These are phyloP conservation scores for Chelonus insularis DNA, from an alignment of 1,140 invertebrate species.

Conservation along the genomic window DNA sequence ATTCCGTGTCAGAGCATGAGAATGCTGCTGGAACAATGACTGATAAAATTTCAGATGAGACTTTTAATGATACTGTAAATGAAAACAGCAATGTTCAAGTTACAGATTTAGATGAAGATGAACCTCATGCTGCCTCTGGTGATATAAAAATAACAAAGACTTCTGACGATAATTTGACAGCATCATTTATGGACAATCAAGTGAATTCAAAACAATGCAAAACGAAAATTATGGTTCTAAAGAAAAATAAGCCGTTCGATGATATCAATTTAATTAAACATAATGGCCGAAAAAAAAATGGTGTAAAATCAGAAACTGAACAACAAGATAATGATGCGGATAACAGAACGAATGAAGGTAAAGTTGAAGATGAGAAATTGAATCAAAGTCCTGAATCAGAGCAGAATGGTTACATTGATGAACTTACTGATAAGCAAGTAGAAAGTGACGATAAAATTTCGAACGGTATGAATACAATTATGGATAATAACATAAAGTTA, in stretches of 20 bases:
- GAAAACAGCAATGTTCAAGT: slow-evolving; percentile 37
- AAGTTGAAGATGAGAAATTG: not conserved
- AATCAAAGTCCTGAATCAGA: not conserved
- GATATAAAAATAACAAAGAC: not conserved
- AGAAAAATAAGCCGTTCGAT: slow-evolving; percentile 16
- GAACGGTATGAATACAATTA: not conserved
- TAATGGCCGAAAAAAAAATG: not conserved
- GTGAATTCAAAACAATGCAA: not conserved
- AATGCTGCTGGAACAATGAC: not conserved
- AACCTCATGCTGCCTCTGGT: not conserved
- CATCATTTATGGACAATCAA: not conserved
- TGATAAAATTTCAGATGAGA: not conserved
- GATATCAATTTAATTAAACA: not conserved
- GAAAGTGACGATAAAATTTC: not conserved
- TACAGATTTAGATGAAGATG: slow-evolving; percentile 43
- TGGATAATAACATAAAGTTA: not conserved
- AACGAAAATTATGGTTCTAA: slow-evolving; percentile 22
- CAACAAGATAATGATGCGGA: not conserved
- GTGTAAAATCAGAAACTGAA: not conserved
- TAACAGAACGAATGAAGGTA: not conserved
- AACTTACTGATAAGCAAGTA: not conserved
- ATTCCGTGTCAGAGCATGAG: slow-evolving; percentile 10
- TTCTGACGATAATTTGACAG: not conserved
- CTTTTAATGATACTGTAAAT: slow-evolving; percentile 1
- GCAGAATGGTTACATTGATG: slow-evolving; percentile 4